Base-by-base conservation (phyloP, 2,888 invertebrate species). In the Erebia ligea region DNA sequence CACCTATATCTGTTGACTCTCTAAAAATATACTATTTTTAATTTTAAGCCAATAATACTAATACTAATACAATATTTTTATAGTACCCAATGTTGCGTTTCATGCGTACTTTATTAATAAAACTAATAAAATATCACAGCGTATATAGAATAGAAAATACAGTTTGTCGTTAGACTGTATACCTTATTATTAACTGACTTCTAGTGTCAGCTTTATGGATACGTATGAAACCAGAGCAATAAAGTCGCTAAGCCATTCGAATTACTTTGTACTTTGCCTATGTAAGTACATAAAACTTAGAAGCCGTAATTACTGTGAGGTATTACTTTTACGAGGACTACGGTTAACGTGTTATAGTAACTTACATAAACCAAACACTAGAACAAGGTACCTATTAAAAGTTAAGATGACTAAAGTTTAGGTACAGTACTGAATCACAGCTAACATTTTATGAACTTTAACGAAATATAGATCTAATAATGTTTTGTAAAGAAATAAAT, bases 251-350 rank as follows among this genome's bases (percentile, higher is more conserved):
- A 59, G 54, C 3, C 54, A 40, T 61, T 61, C 42, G 11, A 19
- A 42, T 42, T 61, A 61, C 61, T 42, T 61, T 61, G 61, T 61
- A 19, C 42, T 42, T 9, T 19, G 19, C 61, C 19, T 45, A 61
- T 17, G 42, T 42, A 61, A 61, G 50, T 52, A 17, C n/a, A n/a
- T 54, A 54, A 19, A 6, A 48, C 62, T 21, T 62, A 25, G 50
- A 67, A 67, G 63, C 57, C 54, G 11, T 40, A 71, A 71, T 59
- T 61, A 61, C 61, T 21, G 48, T 17, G 34, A 59, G 50, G 57
- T 52, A 52, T 72, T 63, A 67, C 57, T 67, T 67, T 72, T 70
- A 72, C 70, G 70, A 70, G 58, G 45, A 48, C 15, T 40, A 54
- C 40, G 63, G 45, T 64, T 59, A 70, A 64, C 52, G 52, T 58